phyloP scores from a whole-genome alignment of 2,888 invertebrate genomes.

The Cerastoderma edule region DNA sequence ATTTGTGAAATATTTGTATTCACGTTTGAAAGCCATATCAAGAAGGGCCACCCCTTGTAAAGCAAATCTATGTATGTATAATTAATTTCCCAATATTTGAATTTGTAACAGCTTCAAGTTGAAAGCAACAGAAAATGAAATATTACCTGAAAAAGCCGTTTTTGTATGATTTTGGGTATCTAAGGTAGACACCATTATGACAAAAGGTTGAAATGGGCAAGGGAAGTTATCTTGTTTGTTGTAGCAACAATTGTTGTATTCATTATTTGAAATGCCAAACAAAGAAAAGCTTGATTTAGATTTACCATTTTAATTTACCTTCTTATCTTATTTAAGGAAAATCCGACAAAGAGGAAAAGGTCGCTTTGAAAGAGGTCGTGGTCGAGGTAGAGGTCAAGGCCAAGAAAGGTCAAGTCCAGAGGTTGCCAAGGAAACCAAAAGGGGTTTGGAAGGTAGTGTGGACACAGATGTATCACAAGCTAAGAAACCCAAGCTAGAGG shows the following conservation, averaged over 20 bases:
- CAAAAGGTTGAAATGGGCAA: not conserved
- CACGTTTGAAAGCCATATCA: no score
- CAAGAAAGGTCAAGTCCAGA: not conserved
- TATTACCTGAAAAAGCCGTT: no score
- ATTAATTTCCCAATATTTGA: no score
- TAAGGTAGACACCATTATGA: no score
- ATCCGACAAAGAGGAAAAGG: conserved; percentile 44
- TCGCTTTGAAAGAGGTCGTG: conserved; percentile 28
- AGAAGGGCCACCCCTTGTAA: no score
- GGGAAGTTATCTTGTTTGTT: not conserved
- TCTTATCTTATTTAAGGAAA: conserved; percentile 40
- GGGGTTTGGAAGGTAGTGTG: not conserved
- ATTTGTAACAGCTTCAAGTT: no score
- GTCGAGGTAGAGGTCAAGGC: conserved; percentile 33
- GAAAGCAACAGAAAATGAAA: no score
- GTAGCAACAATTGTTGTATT: not conserved
- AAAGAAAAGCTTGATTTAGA: no score
- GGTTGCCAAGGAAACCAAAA: conserved; percentile 27
- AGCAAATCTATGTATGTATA: no score
- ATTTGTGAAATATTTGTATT: no score
- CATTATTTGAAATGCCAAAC: not conserved
- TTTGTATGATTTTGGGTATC: no score
- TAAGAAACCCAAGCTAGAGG: conserved; percentile 10
- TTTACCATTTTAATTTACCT: no score
- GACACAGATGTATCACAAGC: not conserved